Evolutionary conservation across 2,797 vertebrate genomes (phyloP), one percentile per base, ranked within the genome.

Genomic region (Hapalemur alaotrensis): DNA sequence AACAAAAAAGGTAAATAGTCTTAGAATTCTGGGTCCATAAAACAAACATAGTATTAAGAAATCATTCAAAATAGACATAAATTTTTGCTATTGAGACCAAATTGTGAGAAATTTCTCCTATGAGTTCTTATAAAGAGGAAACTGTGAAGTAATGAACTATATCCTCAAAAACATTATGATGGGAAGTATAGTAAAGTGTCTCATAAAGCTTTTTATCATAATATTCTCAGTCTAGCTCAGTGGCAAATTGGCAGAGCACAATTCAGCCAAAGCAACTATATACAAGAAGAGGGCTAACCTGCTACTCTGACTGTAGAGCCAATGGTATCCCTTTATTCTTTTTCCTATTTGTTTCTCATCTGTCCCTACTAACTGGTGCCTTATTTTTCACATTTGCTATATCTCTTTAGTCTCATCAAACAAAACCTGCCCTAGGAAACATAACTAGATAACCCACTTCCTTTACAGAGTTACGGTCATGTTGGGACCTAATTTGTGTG

Each of bases 21-120:
- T 79, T 7, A 32, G 83, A 38, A 92, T 92, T 91, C 41, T 85
- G 22, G 52, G 52, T n/a, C 50, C 4, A 32, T 81, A 91, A 69
- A 94, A 83, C 95, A 89, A 93, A 91, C 30, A 23, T 54, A 18
- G 82, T 79, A 35, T 30, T 89, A 72, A 91, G 14, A 13, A 81
- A 57, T 75, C 73, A 13, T 87, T 82, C 2, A 76, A 14, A 4
- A 61, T 50, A 94, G 30, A 57, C 2, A 9, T 48, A 79, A 73
- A 5, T 41, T 84, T 52, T 89, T 89, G 38, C 9, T 86, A 69
- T 7, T 70, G 52, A 88, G 57, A 94, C 5, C n/a, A 91, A 92
- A 92, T 79, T 75, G 7, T 91, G 32, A 92, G 61, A 79, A 75
- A 65, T 79, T 90, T 91, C n/a, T 82, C 12, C 32, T 87, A 2